These are phyloP conservation scores for Dryobates pubescens DNA, from an alignment of 2,797 vertebrate genomes.

Conservation along the genomic window DNA sequence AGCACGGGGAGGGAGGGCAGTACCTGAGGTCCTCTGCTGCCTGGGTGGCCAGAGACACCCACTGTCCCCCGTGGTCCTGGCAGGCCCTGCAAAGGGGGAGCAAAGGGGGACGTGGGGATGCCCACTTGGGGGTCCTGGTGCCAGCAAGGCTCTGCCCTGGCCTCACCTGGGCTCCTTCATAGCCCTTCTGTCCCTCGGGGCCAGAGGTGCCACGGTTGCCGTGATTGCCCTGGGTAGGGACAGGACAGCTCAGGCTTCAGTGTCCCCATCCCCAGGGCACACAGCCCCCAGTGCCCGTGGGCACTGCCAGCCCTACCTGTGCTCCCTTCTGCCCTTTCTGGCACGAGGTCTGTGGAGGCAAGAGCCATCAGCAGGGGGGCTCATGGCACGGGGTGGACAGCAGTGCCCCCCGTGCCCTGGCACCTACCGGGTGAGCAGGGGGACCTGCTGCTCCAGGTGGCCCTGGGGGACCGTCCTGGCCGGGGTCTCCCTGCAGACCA, in stretches of 20 bases:
- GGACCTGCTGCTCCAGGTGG: background rate
- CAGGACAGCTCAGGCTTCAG: background rate
- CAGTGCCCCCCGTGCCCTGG: background rate
- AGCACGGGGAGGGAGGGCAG: background rate
- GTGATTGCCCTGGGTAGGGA: background rate
- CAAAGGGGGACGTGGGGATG: background rate
- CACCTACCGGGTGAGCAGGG: background rate
- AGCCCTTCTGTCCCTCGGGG: background rate
- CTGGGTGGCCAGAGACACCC: background rate
- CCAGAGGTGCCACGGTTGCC: background rate
- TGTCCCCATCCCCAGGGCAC: accelerated
- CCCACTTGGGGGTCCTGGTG: accelerated
- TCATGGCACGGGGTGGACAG: accelerated
- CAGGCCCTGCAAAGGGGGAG: background rate
- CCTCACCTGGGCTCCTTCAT: background rate
- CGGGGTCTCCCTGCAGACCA: background rate
- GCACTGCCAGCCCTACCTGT: background rate
- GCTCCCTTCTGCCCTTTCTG: background rate
- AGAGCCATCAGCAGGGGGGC: background rate
- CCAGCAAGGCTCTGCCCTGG: background rate
- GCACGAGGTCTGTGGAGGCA: background rate
- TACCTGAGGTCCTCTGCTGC: background rate
- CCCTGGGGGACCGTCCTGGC: background rate
- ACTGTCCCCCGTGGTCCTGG: background rate
- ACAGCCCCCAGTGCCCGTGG: accelerated